Conservation (phyloP, 37 sponge, comb jelly and placozoan genomes). For the Mnemiopsis leidyi region DNA sequence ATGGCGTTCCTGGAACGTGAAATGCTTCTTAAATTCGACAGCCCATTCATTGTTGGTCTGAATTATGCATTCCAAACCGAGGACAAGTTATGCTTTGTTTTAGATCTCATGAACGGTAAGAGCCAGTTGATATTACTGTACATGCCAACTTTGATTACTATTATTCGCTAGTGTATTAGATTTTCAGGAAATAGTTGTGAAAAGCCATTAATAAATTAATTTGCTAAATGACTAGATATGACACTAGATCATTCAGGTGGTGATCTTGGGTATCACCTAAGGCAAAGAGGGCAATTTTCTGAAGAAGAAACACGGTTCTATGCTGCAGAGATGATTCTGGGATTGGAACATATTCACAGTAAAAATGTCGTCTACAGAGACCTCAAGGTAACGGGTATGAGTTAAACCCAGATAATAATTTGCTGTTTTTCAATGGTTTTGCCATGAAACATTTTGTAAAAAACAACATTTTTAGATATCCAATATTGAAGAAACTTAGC, state of each 20-base stretch:
- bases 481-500: too few relatives aligned
- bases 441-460: too few relatives aligned
- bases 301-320: neutral
- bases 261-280: neutral
- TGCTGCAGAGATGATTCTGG: conserved; percentile 12
- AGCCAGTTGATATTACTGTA: neutral
- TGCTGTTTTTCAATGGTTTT: too few relatives aligned
- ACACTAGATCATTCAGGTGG: neutral
- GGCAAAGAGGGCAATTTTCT: neutral
- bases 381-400: neutral
- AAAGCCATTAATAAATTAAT: neutral
- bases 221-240: neutral
- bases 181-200: too few relatives aligned
- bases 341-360: neutral
- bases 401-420: too few relatives aligned
- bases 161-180: too few relatives aligned
- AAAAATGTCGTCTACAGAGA: neutral
- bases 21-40: neutral
- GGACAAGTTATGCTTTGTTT: conserved; percentile 20
- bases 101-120: conserved; percentile 23
- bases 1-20: neutral
- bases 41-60: conserved; percentile 12
- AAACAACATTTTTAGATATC: too few relatives aligned
- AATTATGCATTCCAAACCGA: conserved; percentile 24
- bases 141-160: neutral